Evolutionary conservation across 2,113 vertebrate genomes (phyloP).

Genomic region (Neolamprologus falcicula): DNA sequence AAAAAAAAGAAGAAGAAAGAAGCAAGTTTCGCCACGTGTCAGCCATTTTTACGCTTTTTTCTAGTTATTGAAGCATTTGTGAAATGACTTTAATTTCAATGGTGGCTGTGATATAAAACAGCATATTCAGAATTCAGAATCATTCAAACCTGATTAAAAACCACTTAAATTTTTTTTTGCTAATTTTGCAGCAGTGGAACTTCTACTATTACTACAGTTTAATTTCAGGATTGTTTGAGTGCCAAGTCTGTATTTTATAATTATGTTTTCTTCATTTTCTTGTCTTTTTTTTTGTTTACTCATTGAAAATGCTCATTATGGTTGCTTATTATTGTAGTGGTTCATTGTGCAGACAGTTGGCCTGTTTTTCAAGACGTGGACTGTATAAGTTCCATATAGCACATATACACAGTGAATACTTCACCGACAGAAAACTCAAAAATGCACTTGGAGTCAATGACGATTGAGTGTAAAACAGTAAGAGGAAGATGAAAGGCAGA

Average conservation of each 20-base stretch:
- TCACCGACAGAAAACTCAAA: neutral
- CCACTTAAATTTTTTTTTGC: neutral
- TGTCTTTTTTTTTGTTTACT: neutral
- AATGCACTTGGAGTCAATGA: neutral
- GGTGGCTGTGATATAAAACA: neutral
- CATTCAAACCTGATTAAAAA: neutral
- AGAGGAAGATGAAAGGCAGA: neutral
- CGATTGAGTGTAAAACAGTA: neutral
- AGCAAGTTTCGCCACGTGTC: fast-evolving
- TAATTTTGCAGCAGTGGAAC: neutral
- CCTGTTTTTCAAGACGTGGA: neutral
- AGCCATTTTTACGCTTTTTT: neutral
- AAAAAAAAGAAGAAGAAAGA: neutral
- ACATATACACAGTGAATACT: neutral
- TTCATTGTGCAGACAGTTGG: neutral
- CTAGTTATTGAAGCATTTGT: neutral
- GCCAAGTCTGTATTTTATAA: neutral
- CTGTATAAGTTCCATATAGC: neutral
- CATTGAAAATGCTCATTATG: neutral
- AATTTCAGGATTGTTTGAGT: neutral
- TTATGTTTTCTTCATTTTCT: neutral
- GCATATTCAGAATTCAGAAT: neutral
- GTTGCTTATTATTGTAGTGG: neutral
- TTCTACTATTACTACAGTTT: neutral
- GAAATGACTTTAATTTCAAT: neutral